Base-by-base conservation (phyloP, 2,888 invertebrate genomes). In the Acheta domesticus region DNA sequence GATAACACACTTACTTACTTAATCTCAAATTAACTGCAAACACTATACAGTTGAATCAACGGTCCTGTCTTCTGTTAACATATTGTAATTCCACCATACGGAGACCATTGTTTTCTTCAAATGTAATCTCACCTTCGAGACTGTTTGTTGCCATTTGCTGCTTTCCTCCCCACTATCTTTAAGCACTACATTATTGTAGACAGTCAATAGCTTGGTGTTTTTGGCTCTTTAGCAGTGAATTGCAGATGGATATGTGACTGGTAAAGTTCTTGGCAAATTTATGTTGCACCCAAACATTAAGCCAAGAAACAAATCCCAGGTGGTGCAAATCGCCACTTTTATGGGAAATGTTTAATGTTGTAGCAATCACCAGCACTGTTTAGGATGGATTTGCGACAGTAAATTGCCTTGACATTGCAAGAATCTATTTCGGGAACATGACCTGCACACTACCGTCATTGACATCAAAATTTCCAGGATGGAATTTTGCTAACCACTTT, bases 1-100 rank as follows among this genome's bases (percentile, higher is more conserved):
- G 36, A 36, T 5, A 36, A 36, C 36, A 36, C 36, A 1, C 36
- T 36, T 36, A 36, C 36, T 3, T 23, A 8, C 0, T 8, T 36
- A 8, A 36, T 3, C 2, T 0, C 8, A 0, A 36, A 8, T 5
- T 5, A 8, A 36, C 4, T 36, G 36, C 1, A 1, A 36, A 1
- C 36, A 8, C 8, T 36, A 36, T 36, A 36, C 36, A 36, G 36
- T 36, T 36, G 36, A 36, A 36, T 36, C 8, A 36, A 36, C 8
- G 36, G 36, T 1, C 5, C 36, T 36, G 36, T 8, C 36, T 8
- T 5, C 36, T 36, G 5, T 5, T 23, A 23, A 23, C 5, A 8
- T 8, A 5, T 36, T 8, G 8, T 36, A 36, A 36, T 36, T 8
- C 36, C 36, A 36, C 8, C 36, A 36, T 36, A 8, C 5, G 36